Conservation (phyloP, 92 coral and sea anemone genomes). For the Epizoanthus scotinus region DNA sequence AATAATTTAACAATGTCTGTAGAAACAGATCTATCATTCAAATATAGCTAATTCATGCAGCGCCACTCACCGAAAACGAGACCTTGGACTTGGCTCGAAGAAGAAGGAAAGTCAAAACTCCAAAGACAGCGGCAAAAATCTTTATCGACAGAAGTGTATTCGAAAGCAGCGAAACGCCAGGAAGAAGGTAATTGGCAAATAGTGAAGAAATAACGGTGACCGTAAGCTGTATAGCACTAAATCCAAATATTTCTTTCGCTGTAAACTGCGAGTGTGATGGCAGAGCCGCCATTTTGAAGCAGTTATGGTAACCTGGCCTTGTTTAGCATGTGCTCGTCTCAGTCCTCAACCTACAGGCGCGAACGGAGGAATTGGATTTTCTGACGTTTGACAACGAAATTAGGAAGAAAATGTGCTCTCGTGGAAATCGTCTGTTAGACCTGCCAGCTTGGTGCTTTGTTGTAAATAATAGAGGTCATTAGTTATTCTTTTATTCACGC, state of each 20-base stretch:
- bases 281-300: conserved; percentile 23
- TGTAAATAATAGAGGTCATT: no score
- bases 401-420: no score
- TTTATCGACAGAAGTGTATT: conserved; percentile 23
- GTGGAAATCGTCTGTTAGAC: no score
- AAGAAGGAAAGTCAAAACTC: conserved; percentile 25
- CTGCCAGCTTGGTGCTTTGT: no score
- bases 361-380: no score
- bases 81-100: conserved; percentile 30
- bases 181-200: conserved; percentile 29
- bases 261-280: conserved; percentile 24
- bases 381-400: no score
- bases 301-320: not conserved
- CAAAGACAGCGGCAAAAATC: conserved; percentile 29
- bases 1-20: no score
- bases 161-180: conserved; percentile 24
- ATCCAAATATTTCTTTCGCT: conserved; percentile 8
- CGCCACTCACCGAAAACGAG: conserved; percentile 34
- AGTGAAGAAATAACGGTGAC: conserved; percentile 13
- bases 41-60: no score
- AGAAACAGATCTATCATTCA: no score
- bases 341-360: no score
- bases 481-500: no score
- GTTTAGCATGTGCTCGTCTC: no score
- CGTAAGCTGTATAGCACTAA: conserved; percentile 9